Conservation (phyloP, 1,140 invertebrate genomes). For the Drosophila pallidifrons region DNA sequence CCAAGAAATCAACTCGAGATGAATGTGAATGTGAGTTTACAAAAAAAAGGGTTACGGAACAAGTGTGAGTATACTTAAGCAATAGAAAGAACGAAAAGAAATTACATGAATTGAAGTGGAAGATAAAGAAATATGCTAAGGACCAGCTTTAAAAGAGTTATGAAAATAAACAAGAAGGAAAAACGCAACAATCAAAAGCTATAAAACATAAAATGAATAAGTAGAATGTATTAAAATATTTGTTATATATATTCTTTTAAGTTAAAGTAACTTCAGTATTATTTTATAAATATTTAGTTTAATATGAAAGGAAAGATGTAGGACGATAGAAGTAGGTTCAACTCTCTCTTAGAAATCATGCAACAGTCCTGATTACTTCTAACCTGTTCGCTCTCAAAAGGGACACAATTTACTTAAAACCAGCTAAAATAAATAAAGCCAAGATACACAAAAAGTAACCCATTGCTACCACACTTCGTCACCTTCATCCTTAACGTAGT, state of each 20-base stretch:
- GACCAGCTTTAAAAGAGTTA: background rate
- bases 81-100: background rate
- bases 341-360: background rate
- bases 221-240: no score
- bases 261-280: no score
- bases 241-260: no score
- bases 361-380: background rate
- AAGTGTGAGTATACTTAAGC: background rate
- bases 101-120: background rate
- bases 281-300: background rate
- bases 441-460: background rate
- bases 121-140: background rate
- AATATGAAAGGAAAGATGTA: background rate
- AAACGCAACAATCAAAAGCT: no score
- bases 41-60: background rate
- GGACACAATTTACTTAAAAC: background rate
- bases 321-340: background rate
- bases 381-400: background rate
- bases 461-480: background rate
- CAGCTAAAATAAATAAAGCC: background rate
- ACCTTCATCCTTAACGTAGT: background rate
- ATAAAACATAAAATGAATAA: no score
- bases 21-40: constrained; percentile 14
- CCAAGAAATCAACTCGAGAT: constrained; percentile 38
- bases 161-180: no score